Evolutionary conservation across 2,113 vertebrate genomes (phyloP).

Genomic region (Callipepla californica): DNA sequence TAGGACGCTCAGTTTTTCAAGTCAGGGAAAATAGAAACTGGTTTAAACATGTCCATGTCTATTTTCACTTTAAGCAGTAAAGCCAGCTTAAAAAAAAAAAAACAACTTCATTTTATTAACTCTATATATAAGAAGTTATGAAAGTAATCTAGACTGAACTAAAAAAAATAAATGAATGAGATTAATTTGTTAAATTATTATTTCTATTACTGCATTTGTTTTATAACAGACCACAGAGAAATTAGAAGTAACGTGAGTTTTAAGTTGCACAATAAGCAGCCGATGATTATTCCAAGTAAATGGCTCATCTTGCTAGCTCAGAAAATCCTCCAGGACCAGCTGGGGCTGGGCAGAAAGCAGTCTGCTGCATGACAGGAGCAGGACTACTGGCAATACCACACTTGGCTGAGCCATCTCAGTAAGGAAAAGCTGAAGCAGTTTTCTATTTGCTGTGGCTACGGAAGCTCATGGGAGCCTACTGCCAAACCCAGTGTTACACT

Average conservation of each 20-base stretch:
- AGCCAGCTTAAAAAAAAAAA: background rate
- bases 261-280: background rate
- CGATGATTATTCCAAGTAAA: background rate
- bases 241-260: background rate
- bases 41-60: conserved; percentile 5
- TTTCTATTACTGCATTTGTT: background rate
- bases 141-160: background rate
- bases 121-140: background rate
- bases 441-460: background rate
- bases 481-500: background rate
- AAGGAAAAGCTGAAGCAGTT: background rate
- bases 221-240: background rate
- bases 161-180: background rate
- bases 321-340: background rate
- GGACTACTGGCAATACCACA: background rate
- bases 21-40: conserved; percentile 46
- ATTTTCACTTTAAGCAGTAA: background rate
- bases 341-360: background rate
- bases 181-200: background rate
- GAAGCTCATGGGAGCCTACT: background rate
- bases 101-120: background rate
- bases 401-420: background rate
- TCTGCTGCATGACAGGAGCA: background rate
- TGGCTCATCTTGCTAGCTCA: background rate
- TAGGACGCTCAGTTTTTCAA: background rate